Conservation (phyloP, 2,888 invertebrate species). For the Lydus trimaculatus region DNA sequence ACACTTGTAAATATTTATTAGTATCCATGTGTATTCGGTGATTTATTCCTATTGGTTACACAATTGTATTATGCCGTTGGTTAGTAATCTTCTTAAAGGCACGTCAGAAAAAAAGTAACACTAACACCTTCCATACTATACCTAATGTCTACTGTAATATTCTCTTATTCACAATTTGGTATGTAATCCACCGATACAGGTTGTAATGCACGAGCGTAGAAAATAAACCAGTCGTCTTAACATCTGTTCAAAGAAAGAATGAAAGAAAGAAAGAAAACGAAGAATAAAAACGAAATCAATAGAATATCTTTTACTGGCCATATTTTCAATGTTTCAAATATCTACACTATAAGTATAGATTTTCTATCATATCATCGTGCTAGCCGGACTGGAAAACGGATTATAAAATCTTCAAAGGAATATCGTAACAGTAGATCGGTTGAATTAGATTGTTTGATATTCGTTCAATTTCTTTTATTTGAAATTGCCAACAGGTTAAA, state of each 20-base stretch:
- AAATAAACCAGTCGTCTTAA: slow-evolving; percentile 19
- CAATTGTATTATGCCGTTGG: slow-evolving; percentile 27
- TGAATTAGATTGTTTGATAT: slow-evolving; percentile 25
- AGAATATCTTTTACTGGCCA: slow-evolving; percentile 10
- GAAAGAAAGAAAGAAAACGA: slow-evolving; percentile 19
- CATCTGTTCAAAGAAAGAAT: slow-evolving; percentile 15
- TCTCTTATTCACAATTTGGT: background rate
- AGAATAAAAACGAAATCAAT: slow-evolving; percentile 20
- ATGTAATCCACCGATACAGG: slow-evolving; percentile 30
- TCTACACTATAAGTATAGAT: slow-evolving; percentile 12
- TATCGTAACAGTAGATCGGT: slow-evolving; percentile 21
- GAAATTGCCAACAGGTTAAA: slow-evolving; percentile 15
- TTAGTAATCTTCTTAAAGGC: slow-evolving; percentile 30
- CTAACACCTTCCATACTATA: background rate
- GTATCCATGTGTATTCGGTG: slow-evolving; percentile 22
- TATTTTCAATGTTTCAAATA: slow-evolving; percentile 26
- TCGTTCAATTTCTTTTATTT: background rate
- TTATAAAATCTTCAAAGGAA: slow-evolving; percentile 36
- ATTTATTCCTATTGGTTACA: slow-evolving; percentile 22
- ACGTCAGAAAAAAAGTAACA: slow-evolving; percentile 20
- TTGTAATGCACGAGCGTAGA: slow-evolving; percentile 31
- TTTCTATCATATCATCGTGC: slow-evolving; percentile 32
- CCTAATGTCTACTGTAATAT: background rate
- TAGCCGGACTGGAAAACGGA: slow-evolving; percentile 35
- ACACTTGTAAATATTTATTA: slow-evolving; percentile 32